Percentiles rank a stretch among this genome's conserved stretches.
Evolutionary conservation across 2,797 vertebrate genomes (phyloP).

Genomic region (Tiaroga cobitis): DNA sequence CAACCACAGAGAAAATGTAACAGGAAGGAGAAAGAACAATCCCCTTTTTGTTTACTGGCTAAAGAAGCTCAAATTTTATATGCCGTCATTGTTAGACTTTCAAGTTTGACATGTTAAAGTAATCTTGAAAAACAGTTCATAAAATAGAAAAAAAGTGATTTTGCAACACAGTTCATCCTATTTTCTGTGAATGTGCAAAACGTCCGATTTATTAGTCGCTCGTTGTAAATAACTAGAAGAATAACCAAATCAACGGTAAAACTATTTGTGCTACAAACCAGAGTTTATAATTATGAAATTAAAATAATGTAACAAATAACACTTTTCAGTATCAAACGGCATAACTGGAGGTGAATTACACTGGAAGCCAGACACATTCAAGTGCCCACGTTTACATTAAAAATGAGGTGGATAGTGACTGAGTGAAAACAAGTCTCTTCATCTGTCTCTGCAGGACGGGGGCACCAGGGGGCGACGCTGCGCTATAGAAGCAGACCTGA

Average conservation of each 20-base stretch:
- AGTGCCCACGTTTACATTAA: not conserved
- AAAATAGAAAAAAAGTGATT: not conserved
- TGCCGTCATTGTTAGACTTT: not conserved
- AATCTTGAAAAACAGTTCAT: not conserved
- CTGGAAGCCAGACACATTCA: not conserved
- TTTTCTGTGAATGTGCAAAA: not conserved
- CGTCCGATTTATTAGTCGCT: not conserved
- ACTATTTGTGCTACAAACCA: too few relatives aligned
- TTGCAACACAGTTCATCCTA: not conserved
- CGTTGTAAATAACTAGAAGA: not conserved
- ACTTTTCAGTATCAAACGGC: not conserved
- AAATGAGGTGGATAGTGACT: not conserved
- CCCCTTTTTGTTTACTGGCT: not conserved
- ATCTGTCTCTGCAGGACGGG: constrained; percentile 79
- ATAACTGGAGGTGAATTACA: not conserved
- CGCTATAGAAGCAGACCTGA: constrained; percentile 91
- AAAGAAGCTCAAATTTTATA: not conserved
- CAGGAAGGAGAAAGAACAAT: not conserved
- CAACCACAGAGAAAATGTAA: not conserved
- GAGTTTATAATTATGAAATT: too few relatives aligned
- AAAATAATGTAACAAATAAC: too few relatives aligned
- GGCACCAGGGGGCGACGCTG: constrained; percentile 90
- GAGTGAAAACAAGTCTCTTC: not conserved
- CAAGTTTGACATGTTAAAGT: not conserved
- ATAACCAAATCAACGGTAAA: not conserved